Percentiles rank a stretch among this genome's conserved stretches.
Conservation (phyloP, 2,113 vertebrate genomes). For the Alces alces region DNA sequence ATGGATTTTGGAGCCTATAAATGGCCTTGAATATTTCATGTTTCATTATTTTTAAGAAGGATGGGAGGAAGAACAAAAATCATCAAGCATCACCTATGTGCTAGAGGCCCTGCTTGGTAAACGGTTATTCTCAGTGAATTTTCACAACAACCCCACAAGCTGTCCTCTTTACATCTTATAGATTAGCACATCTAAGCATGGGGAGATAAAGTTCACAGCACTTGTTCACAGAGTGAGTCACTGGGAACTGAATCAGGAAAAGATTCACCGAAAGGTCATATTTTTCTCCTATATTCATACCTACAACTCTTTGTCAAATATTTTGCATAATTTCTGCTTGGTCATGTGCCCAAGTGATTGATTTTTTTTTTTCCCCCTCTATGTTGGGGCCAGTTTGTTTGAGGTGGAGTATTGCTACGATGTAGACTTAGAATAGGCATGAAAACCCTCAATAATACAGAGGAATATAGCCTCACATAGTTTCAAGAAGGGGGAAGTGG, state of each 20-base stretch:
- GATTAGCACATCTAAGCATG: background rate
- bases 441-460: background rate
- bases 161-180: background rate
- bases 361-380: background rate
- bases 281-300: background rate
- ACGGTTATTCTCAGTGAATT: background rate
- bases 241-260: background rate
- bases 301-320: background rate
- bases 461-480: background rate
- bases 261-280: background rate
- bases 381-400: background rate
- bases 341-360: background rate
- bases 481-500: background rate
- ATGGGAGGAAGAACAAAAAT: background rate
- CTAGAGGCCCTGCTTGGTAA: background rate
- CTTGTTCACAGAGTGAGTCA: accelerated
- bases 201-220: background rate
- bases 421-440: background rate
- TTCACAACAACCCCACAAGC: accelerated
- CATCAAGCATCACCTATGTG: background rate
- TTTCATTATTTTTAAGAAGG: constrained; percentile 34
- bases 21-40: constrained; percentile 12
- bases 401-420: background rate
- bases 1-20: constrained; percentile 39
- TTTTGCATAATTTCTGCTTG: background rate